phyloP scores from a whole-genome alignment of 2,113 vertebrate species.

The Phyllopteryx taeniolatus region DNA sequence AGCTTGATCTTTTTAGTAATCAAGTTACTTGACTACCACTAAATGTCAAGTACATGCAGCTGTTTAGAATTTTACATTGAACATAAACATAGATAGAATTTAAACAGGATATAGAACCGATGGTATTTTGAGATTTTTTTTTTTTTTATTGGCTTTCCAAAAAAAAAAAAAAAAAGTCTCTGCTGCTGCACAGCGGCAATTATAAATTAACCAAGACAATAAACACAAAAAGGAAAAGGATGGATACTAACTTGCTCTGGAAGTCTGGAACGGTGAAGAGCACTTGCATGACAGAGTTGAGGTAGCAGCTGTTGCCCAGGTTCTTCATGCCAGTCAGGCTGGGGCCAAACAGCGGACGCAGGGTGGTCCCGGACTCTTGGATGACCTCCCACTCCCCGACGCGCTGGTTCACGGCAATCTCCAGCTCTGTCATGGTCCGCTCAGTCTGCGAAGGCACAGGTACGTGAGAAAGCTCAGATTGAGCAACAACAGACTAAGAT shows the following conservation, averaged over 20 bases:
- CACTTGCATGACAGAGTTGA: slow-evolving; percentile 99
- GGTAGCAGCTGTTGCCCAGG: slow-evolving; percentile 99
- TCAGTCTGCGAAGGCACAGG: slow-evolving; percentile 80
- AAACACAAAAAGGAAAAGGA: neutral
- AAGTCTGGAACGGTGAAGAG: slow-evolving; percentile 98
- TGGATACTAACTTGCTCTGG: slow-evolving; percentile 88
- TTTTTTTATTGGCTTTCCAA: neutral
- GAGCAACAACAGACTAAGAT: neutral
- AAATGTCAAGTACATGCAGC: neutral
- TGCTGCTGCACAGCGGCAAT: neutral
- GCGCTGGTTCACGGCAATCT: slow-evolving; percentile 98
- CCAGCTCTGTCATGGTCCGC: slow-evolving; percentile 96
- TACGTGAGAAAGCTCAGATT: neutral
- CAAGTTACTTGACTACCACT: neutral
- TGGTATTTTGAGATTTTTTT: neutral
- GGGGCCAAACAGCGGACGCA: slow-evolving; percentile 88
- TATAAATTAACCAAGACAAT: neutral
- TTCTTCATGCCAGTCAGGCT: slow-evolving; percentile 96
- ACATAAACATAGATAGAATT: neutral
- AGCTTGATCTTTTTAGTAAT: too few relatives aligned
- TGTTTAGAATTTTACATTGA: neutral
- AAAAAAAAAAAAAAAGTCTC: neutral
- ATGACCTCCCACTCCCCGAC: slow-evolving; percentile 98
- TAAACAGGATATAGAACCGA: neutral
- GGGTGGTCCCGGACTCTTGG: slow-evolving; percentile 91